Conservation (phyloP, 1,140 invertebrate genomes). For the Cheumatopsyche charites region DNA sequence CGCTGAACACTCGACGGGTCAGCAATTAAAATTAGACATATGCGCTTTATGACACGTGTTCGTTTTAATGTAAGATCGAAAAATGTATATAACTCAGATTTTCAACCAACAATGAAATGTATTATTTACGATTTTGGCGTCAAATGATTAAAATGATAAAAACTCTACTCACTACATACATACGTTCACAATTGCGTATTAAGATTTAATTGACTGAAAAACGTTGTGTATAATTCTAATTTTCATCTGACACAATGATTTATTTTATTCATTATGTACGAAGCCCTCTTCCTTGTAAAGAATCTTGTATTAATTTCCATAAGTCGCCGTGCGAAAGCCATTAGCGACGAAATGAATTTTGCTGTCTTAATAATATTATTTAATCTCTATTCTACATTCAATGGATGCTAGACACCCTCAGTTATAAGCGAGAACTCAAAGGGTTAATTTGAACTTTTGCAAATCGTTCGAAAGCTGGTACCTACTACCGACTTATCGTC, state of each 20-base stretch:
- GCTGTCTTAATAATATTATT: constrained; percentile 41
- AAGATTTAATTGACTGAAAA: too few species aligned
- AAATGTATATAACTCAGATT: too few species aligned
- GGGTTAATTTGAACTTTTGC: constrained; percentile 22
- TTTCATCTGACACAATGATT: too few species aligned
- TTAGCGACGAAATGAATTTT: constrained; percentile 43
- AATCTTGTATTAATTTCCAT: constrained; percentile 35
- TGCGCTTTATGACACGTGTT: constrained; percentile 39
- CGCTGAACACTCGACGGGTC: neutral
- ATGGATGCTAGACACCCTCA: constrained; percentile 29
- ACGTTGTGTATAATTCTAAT: too few species aligned
- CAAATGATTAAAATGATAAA: too few species aligned
- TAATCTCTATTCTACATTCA: constrained; percentile 45
- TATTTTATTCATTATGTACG: too few species aligned
- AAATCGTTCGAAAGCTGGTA: neutral
- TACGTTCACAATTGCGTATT: too few species aligned
- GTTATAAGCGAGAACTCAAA: constrained; percentile 20
- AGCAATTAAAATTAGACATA: constrained; percentile 42
- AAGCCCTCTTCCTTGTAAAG: neutral
- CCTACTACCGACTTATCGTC: neutral
- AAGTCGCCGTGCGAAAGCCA: constrained; percentile 25
- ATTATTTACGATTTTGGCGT: too few species aligned
- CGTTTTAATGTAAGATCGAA: neutral
- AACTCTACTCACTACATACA: too few species aligned
- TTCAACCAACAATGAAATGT: too few species aligned